A percentile compares a stretch with the other conserved stretches of the same genome.
These are phyloP conservation scores for Agrochola macilenta DNA, from an alignment of 2,888 invertebrate genomes.

Conservation along the genomic window DNA sequence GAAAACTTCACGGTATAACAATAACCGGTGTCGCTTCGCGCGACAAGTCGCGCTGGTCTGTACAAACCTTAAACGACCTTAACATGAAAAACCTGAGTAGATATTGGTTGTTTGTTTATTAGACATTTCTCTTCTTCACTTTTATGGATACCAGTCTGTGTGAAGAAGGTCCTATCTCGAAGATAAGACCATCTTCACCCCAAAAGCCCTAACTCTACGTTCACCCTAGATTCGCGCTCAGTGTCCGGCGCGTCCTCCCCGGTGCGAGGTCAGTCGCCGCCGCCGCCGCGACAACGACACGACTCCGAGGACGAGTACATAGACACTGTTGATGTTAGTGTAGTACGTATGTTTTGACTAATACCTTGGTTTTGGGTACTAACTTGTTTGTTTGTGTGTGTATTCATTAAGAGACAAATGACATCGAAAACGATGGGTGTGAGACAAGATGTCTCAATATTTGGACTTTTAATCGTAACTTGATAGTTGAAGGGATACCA, in stretches of 20 bases:
- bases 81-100: too few species aligned
- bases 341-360: slow-evolving; percentile 70
- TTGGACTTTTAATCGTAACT: not conserved
- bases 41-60: too few species aligned
- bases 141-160: not conserved
- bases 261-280: slow-evolving; percentile 71
- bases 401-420: not conserved
- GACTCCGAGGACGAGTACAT: slow-evolving; percentile 95
- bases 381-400: slow-evolving; percentile 20
- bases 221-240: slow-evolving; percentile 92
- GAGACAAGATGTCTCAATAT: too few species aligned
- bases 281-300: slow-evolving; percentile 87
- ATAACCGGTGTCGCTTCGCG: too few species aligned
- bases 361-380: slow-evolving; percentile 47
- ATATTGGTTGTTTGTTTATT: too few species aligned
- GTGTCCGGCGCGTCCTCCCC: slow-evolving; percentile 92
- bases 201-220: slow-evolving; percentile 26
- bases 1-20: too few species aligned
- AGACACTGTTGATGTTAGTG: slow-evolving; percentile 94
- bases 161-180: not conserved
- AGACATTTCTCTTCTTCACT: not conserved
- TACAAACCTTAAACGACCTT: too few species aligned
- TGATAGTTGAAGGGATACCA: not conserved
- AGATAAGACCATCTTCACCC: not conserved
- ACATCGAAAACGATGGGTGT: too few species aligned